Conservation (phyloP, 2,113 vertebrate genomes). For the Eurypyga helias region DNA sequence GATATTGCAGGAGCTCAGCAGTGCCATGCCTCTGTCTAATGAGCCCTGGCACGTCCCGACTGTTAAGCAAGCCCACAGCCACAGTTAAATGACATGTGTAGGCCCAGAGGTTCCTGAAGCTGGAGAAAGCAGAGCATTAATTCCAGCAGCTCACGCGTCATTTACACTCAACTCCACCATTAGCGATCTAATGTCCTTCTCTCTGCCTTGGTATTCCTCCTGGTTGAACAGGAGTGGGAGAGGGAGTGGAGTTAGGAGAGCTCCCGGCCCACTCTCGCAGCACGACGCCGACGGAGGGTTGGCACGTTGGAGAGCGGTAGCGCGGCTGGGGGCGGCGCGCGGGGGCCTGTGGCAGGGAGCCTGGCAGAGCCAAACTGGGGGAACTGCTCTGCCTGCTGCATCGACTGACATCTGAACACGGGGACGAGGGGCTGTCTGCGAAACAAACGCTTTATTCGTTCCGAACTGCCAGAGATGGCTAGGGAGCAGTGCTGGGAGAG, state of each 20-base stretch:
- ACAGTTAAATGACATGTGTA: neutral
- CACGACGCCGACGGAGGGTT: fast-evolving
- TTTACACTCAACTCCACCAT: constrained; percentile 18
- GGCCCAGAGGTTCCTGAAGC: neutral
- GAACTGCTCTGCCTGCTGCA: neutral
- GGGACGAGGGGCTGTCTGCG: neutral
- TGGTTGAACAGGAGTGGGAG: neutral
- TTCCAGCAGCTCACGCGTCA: constrained; percentile 52
- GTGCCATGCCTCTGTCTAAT: constrained; percentile 3
- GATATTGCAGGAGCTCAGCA: neutral
- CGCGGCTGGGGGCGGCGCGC: neutral
- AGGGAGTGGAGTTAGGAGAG: neutral
- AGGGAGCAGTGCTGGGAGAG: neutral
- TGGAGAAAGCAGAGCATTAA: constrained; percentile 37
- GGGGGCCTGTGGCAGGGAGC: neutral
- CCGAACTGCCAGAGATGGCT: neutral
- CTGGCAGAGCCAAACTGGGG: neutral
- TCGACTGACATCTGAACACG: fast-evolving
- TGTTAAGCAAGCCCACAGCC: constrained; percentile 20
- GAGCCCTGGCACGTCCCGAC: constrained; percentile 37
- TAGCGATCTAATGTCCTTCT: constrained; percentile 9
- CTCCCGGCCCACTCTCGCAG: neutral
- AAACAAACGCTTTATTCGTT: neutral
- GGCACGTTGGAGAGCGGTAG: neutral
- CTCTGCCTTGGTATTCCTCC: neutral